Evolutionary conservation across 2,113 vertebrate genomes (phyloP).

Genomic region (Astatoreochromis straeleni): DNA sequence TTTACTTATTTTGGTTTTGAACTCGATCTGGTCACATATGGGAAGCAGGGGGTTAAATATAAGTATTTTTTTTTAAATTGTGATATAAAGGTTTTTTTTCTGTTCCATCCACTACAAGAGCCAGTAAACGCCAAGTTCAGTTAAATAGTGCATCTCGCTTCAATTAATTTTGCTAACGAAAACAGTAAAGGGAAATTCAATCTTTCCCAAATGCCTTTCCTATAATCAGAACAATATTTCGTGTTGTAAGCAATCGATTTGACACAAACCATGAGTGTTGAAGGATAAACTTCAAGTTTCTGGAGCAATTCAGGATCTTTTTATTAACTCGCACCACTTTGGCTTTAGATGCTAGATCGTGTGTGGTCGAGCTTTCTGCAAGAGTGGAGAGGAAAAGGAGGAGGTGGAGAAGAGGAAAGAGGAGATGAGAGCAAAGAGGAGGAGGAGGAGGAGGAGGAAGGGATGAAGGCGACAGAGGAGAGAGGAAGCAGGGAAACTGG

Average conservation of each 20-base stretch:
- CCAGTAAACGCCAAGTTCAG: background rate
- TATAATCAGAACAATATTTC: background rate
- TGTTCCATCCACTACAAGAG: background rate
- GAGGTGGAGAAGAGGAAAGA: background rate
- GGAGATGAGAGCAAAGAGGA: slow-evolving; percentile 3
- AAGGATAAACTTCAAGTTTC: background rate
- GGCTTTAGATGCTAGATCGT: background rate
- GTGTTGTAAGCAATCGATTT: background rate
- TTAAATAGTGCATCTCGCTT: background rate
- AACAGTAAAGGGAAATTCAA: background rate
- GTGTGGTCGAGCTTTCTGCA: slow-evolving; percentile 45
- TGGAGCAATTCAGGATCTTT: background rate
- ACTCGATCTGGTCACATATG: background rate
- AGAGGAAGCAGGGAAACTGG: slow-evolving; percentile 48
- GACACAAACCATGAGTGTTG: background rate
- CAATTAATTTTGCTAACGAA: background rate
- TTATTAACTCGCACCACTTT: background rate
- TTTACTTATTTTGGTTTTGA: background rate
- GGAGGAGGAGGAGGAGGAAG: slow-evolving; percentile 10
- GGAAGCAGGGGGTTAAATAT: background rate
- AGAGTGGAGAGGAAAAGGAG: slow-evolving; percentile 2
- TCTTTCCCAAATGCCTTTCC: background rate
- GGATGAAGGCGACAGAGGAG: slow-evolving; percentile 42
- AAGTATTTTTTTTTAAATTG: accelerated
- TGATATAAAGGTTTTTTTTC: background rate